phyloP scores from a whole-genome alignment of 2,888 invertebrate genomes.

The Congeria kusceri region DNA sequence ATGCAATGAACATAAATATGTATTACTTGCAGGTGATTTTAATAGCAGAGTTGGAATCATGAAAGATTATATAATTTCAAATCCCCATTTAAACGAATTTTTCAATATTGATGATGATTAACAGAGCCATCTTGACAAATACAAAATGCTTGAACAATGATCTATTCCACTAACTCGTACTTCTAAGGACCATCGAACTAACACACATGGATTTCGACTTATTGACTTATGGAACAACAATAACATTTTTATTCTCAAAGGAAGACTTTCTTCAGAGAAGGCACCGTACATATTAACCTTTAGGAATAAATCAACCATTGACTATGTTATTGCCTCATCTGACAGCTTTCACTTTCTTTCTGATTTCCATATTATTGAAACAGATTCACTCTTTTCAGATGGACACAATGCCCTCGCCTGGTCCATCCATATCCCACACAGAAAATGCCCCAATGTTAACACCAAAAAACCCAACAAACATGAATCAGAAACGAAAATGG shows the following conservation, averaged over 20 bases:
- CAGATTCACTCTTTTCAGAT: too few species aligned
- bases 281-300: not conserved
- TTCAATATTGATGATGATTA: not conserved
- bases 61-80: not conserved
- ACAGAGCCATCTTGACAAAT: not conserved
- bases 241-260: not conserved
- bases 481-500: not conserved
- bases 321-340: not conserved
- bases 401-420: not conserved
- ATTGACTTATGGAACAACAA: constrained; percentile 1
- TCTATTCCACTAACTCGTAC: not conserved
- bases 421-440: not conserved
- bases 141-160: not conserved
- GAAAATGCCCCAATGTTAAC: not conserved
- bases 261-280: not conserved
- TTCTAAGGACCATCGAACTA: not conserved
- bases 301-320: not conserved
- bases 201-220: not conserved
- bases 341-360: not conserved
- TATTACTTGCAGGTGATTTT: not conserved
- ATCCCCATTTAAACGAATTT: not conserved
- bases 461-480: not conserved
- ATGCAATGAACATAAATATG: not conserved
- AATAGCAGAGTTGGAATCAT: not conserved
- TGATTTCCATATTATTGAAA: not conserved